Conservation (phyloP, 2,888 invertebrate genomes). For the Troides helena region DNA sequence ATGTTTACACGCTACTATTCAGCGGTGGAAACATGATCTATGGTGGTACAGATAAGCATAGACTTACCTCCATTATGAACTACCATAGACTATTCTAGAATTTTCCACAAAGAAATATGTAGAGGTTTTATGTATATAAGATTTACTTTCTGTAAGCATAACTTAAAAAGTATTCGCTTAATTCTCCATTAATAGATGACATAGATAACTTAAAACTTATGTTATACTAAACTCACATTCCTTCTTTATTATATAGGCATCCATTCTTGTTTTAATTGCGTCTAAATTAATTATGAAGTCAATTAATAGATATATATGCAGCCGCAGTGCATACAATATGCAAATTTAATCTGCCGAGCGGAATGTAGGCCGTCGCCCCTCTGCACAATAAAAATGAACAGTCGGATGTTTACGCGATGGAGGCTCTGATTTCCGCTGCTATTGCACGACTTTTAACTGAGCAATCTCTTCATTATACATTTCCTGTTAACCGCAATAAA, state of each 20-base stretch:
- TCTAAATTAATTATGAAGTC: constrained; percentile 4
- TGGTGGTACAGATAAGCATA: no score
- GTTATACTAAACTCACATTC: background rate
- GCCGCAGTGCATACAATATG: constrained; percentile 21
- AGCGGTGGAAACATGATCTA: no score
- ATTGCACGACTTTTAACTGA: background rate
- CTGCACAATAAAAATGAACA: constrained; percentile 15
- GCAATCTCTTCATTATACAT: background rate
- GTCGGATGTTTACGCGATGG: background rate
- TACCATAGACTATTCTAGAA: no score
- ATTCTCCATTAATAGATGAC: no score
- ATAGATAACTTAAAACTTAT: background rate
- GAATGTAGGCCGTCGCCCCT: constrained; percentile 20
- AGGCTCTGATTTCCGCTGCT: background rate
- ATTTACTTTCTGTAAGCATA: no score
- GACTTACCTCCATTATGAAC: no score
- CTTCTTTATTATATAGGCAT: background rate
- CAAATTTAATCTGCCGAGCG: constrained; percentile 19
- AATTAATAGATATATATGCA: constrained; percentile 14
- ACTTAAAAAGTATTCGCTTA: no score
- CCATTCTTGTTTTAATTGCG: background rate
- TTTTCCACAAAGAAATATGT: no score
- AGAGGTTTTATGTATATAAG: no score
- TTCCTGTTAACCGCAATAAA: background rate
- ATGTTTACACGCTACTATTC: no score